These are phyloP conservation scores for Taeniopygia guttata DNA, from an alignment of 2,797 vertebrate genomes.

Conservation along the genomic window DNA sequence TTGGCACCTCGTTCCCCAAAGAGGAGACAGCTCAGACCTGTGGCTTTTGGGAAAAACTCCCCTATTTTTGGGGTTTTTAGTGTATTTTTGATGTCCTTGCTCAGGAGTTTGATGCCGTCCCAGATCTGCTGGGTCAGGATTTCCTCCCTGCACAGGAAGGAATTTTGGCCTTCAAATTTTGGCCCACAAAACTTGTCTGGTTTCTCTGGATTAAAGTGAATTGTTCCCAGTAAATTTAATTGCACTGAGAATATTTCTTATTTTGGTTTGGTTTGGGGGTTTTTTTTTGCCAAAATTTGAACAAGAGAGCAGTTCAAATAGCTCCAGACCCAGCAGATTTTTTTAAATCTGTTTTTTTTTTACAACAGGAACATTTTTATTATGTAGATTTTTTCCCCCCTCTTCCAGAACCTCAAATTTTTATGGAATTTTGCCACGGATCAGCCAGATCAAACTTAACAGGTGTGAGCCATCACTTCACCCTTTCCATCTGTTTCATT, in stretches of 20 bases:
- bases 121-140: neutral
- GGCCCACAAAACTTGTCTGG: neutral
- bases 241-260: neutral
- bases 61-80: neutral
- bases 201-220: neutral
- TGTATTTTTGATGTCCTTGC: neutral
- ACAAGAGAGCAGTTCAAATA: neutral
- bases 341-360: neutral
- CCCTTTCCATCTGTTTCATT: neutral
- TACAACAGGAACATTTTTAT: neutral
- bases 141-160: neutral
- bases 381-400: accelerated
- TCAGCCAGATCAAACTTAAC: neutral
- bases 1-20: accelerated
- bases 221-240: neutral
- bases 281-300: neutral
- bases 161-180: neutral
- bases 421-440: neutral
- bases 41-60: neutral
- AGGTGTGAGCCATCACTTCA: neutral
- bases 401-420: neutral
- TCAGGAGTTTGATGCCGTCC: too few relatives aligned
- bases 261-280: too few relatives aligned
- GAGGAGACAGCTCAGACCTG: neutral
- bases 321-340: neutral